phyloP scores from a whole-genome alignment of 53 echinoderm and acorn worm species.

The Crossaster papposus region DNA sequence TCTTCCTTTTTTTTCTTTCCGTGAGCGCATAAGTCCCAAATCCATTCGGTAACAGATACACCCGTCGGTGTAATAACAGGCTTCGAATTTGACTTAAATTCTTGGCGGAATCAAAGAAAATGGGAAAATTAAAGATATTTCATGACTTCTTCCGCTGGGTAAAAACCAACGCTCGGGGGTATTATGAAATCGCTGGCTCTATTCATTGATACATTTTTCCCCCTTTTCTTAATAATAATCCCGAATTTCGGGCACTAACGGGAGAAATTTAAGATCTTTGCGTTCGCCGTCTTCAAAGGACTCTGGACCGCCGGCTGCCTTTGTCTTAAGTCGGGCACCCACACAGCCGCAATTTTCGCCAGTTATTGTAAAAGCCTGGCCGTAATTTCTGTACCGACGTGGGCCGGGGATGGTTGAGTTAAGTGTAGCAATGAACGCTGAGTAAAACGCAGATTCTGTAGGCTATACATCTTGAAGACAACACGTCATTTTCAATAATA shows the following conservation, averaged over 20 bases:
- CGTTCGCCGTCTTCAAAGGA: conserved; percentile 30
- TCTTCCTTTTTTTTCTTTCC: neutral
- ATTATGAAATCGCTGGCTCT: neutral
- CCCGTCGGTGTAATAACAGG: neutral
- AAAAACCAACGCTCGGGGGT: conserved; percentile 21
- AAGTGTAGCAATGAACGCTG: neutral
- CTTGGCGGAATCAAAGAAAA: conserved; percentile 4
- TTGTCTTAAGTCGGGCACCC: conserved; percentile 33
- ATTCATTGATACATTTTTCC: neutral
- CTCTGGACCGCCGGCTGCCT: conserved; percentile 7
- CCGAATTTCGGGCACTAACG: conserved; percentile 4
- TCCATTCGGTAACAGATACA: conserved; percentile 18
- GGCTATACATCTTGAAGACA: too few species aligned
- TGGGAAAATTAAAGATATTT: conserved; percentile 25
- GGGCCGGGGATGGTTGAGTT: neutral
- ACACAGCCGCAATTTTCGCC: conserved; percentile 16
- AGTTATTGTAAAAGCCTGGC: conserved; percentile 36
- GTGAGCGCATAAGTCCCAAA: neutral
- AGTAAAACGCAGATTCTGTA: neutral
- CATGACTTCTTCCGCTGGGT: conserved; percentile 27
- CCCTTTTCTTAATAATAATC: neutral
- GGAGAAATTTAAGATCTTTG: conserved; percentile 50
- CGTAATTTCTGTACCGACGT: neutral
- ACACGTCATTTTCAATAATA: too few species aligned
- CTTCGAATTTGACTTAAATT: conserved; percentile 14